Conservation (phyloP, 2,888 invertebrate genomes). For the Drosophila borborema region DNA sequence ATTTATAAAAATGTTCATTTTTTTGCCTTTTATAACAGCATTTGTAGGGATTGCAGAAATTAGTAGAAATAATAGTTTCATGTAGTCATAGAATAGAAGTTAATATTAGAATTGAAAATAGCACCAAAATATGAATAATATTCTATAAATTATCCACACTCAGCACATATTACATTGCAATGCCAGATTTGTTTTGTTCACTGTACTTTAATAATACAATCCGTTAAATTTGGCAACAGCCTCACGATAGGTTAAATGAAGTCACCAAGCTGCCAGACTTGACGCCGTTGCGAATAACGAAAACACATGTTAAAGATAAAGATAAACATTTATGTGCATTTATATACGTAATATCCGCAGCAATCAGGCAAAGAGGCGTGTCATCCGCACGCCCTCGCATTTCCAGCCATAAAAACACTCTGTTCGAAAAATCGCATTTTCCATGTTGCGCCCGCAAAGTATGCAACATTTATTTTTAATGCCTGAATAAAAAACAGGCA, state of each 20-base stretch:
- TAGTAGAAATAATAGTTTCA: not conserved
- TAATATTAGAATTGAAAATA: not conserved
- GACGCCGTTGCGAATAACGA: slow-evolving; percentile 25
- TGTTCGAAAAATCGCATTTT: slow-evolving; percentile 44
- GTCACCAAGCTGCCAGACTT: slow-evolving; percentile 45
- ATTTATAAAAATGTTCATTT: no score
- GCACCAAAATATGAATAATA: not conserved
- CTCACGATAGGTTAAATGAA: slow-evolving; percentile 28
- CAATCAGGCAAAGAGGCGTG: slow-evolving; percentile 62
- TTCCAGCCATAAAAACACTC: slow-evolving; percentile 45
- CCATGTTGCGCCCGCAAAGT: slow-evolving; percentile 63
- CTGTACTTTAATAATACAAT: not conserved
- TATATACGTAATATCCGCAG: slow-evolving; percentile 57
- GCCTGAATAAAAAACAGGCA: slow-evolving; percentile 22
- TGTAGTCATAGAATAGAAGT: no score
- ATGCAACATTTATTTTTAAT: slow-evolving; percentile 76
- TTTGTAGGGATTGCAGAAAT: no score
- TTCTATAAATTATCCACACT: not conserved
- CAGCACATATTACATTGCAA: not conserved
- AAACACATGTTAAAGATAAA: slow-evolving; percentile 35
- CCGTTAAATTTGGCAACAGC: not conserved
- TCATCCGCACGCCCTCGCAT: slow-evolving; percentile 16
- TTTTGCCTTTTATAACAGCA: no score
- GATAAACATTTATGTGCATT: slow-evolving; percentile 36
- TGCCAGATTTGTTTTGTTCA: not conserved